Conservation (phyloP, 2,113 vertebrate species). For the Lagopus muta region DNA sequence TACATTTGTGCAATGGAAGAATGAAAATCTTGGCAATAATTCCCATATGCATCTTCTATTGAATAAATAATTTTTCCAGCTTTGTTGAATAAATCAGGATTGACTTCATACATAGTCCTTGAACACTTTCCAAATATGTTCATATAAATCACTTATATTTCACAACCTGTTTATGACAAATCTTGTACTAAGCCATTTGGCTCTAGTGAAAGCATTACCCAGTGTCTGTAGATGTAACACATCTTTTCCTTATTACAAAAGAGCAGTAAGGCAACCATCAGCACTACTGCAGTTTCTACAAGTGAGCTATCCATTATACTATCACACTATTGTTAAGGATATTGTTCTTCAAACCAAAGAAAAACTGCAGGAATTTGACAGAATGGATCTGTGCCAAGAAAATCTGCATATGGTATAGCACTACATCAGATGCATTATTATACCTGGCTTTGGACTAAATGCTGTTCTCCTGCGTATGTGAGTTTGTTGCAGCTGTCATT, state of each 20-base stretch:
- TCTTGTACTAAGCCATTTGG: neutral
- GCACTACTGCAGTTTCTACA: neutral
- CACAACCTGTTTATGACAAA: conserved; percentile 2
- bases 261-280: neutral
- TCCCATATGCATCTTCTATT: neutral
- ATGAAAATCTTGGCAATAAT: conserved; percentile 23
- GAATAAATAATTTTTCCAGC: conserved; percentile 20
- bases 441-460: neutral
- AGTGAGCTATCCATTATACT: neutral
- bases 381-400: neutral
- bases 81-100: conserved; percentile 32
- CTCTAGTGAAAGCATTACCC: neutral
- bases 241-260: neutral
- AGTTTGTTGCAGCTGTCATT: neutral
- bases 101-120: conserved; percentile 11
- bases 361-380: neutral
- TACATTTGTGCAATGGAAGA: neutral
- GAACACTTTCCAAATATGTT: conserved; percentile 44
- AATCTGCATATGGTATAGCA: neutral
- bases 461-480: neutral
- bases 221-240: neutral
- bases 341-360: neutral
- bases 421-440: neutral
- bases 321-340: neutral
- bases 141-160: conserved; percentile 12